Base-by-base conservation (phyloP, 2,797 vertebrate species). In the Tokudaia tokunoshimensis region DNA sequence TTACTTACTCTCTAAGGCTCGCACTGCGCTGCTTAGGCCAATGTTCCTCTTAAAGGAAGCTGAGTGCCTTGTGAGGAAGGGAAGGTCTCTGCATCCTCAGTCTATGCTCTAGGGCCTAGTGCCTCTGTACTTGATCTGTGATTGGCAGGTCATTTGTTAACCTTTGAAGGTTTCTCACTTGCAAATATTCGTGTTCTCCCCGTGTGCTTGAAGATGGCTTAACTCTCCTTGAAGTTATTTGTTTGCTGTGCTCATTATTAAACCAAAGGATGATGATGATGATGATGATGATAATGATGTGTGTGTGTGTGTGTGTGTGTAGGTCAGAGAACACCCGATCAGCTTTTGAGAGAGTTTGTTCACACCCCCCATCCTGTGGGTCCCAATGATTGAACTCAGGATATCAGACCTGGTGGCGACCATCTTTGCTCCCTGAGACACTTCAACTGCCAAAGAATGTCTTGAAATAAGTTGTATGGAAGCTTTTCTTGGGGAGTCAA, bases 381-480 rank as follows among this genome's bases (percentile, higher is more conserved):
- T 72, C 34, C 50, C 50, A 37, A 19, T 50, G 65, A 72, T 22
- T 85, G 22, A 74, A 57, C 34, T 87, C 67, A 20, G 50, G 22
- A 55, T n/a, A 29, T 57, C 50, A 57, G 67, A 24, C 52, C 52
- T 87, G 85, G 34, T 41, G n/a, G 22, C 47, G 29, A 15, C 37
- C 50, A 41, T 26, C 1, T 41, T 41, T 29, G 1, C 3, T 20
- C 24, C 19, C 24, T 74, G 26, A 57, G 37, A 8, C 50, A 57
- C n/a, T 2, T 55, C 15, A 41, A 24, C 26, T 26, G 8, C 31
- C 67, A 37, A 89, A 86, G 52, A n/a, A 24, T 50, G 24, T 57
- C 90, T 97, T 72, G 82, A 78, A 44, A 52, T 87, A 88, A 19
- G 6, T 88, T 80, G 50, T 26, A 8, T 26, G 50, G 83, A 37